Evolutionary conservation across 2,888 invertebrate species (phyloP).

Genomic region (Abrostola tripartita): DNA sequence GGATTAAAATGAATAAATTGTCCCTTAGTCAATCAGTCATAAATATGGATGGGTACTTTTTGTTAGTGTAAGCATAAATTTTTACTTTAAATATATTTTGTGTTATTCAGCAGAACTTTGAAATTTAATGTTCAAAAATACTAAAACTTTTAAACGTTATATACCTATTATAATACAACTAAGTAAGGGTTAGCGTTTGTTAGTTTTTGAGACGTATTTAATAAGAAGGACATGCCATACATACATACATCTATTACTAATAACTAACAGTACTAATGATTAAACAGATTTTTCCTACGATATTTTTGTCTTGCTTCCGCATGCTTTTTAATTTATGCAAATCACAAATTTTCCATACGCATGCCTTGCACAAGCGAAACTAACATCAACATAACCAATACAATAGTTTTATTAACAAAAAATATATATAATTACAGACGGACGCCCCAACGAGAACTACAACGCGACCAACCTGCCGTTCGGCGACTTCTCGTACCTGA

Average conservation of each 20-base stretch:
- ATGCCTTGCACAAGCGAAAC: slow-evolving; percentile 25
- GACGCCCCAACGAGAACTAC: slow-evolving; percentile 86
- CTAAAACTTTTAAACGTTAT: slow-evolving; percentile 17
- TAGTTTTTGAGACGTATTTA: slow-evolving; percentile 18
- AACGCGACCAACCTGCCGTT: slow-evolving; percentile 87
- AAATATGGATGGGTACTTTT: no score
- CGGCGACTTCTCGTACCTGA: slow-evolving; percentile 87
- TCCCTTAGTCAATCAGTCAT: no score
- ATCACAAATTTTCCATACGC: slow-evolving; percentile 19
- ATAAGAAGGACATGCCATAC: no score
- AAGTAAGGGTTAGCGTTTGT: neutral
- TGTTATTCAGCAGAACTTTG: no score
- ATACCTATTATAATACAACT: neutral
- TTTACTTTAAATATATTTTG: no score
- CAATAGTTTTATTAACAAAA: neutral
- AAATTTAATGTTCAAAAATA: no score
- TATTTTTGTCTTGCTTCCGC: slow-evolving; percentile 11
- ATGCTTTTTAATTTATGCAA: slow-evolving; percentile 22
- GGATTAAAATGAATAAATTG: no score
- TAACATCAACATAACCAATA: slow-evolving; percentile 11
- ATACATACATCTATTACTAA: slow-evolving; percentile 12
- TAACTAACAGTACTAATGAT: slow-evolving; percentile 17
- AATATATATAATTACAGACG: slow-evolving; percentile 67
- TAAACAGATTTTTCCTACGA: neutral
- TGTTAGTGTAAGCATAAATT: no score